These are phyloP conservation scores for Sparidentex hasta DNA, from an alignment of 2,797 vertebrate genomes.

Conservation along the genomic window DNA sequence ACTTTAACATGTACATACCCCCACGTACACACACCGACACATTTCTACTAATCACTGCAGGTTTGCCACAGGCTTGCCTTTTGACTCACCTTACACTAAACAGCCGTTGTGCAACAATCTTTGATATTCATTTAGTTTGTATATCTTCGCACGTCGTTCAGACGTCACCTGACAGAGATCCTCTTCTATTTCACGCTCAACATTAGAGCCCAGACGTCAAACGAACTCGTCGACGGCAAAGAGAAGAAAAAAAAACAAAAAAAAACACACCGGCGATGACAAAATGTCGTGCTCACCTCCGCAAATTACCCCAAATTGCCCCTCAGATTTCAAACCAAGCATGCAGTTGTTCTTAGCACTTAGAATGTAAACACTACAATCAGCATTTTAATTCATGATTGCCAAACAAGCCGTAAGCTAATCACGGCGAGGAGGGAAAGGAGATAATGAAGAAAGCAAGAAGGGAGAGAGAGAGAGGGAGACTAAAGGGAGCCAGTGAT, in stretches of 20 bases:
- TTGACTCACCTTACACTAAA: conserved; percentile 25
- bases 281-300: conserved; percentile 55
- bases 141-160: neutral
- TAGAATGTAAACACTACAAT: conserved; percentile 77
- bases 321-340: conserved; percentile 67
- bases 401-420: conserved; percentile 79
- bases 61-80: conserved; percentile 4
- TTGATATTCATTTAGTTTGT: conserved; percentile 7
- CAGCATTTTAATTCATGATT: conserved; percentile 79
- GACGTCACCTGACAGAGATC: neutral
- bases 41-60: conserved; percentile 26
- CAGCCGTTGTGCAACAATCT: conserved; percentile 16
- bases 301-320: conserved; percentile 62
- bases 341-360: conserved; percentile 72
- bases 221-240: conserved; percentile 24
- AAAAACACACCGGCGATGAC: conserved; percentile 18
- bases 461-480: conserved; percentile 15
- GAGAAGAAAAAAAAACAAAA: too few species aligned
- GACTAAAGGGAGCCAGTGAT: conserved; percentile 58
- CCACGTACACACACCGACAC: neutral
- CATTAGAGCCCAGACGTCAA: conserved; percentile 11
- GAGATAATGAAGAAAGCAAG: conserved; percentile 69
- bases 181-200: neutral
- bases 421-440: conserved; percentile 56
- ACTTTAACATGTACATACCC: neutral